phyloP scores from a whole-genome alignment of 1,140 invertebrate genomes.

The Ceratina calcarata region DNA sequence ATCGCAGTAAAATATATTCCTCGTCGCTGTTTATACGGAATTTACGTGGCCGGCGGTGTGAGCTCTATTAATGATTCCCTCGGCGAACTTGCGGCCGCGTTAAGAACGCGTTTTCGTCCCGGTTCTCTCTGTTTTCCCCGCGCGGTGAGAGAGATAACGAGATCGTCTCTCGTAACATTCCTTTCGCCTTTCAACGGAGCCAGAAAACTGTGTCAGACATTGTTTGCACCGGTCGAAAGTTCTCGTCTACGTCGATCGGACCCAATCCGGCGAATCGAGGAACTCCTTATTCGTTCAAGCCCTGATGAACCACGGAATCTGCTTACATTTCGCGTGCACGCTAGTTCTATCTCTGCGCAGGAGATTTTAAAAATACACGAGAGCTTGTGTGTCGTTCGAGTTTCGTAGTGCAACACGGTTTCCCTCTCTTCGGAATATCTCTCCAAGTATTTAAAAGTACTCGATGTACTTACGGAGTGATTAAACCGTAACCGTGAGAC shows the following conservation, averaged over 20 bases:
- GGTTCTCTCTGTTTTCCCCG: not conserved
- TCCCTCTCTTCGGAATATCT: constrained; percentile 1
- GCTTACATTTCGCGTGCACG: not conserved
- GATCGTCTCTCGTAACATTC: constrained; percentile 68
- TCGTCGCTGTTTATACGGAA: constrained; percentile 23
- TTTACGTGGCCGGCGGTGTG: not conserved
- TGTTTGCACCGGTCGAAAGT: constrained; percentile 42
- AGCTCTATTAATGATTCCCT: constrained; percentile 7
- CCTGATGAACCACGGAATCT: constrained; percentile 16
- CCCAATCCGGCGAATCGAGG: constrained; percentile 8
- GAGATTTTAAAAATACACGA: not conserved
- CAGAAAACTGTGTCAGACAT: constrained; percentile 74
- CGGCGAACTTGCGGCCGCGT: not conserved
- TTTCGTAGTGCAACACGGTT: not conserved
- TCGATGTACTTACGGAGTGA: too few species aligned
- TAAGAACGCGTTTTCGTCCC: constrained; percentile 18
- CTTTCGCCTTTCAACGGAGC: constrained; percentile 64
- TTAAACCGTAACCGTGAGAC: too few species aligned
- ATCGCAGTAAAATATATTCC: not conserved
- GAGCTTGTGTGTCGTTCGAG: too few species aligned
- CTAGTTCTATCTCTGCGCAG: not conserved
- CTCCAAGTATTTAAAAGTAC: too few species aligned
- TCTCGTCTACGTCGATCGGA: constrained; percentile 16
- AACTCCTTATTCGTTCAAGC: constrained; percentile 16
- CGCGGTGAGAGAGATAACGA: constrained; percentile 1